Percentiles rank a stretch among this genome's conserved stretches.
These are phyloP conservation scores for Megaceryle alcyon DNA, from an alignment of 2,797 vertebrate genomes.

Conservation along the genomic window DNA sequence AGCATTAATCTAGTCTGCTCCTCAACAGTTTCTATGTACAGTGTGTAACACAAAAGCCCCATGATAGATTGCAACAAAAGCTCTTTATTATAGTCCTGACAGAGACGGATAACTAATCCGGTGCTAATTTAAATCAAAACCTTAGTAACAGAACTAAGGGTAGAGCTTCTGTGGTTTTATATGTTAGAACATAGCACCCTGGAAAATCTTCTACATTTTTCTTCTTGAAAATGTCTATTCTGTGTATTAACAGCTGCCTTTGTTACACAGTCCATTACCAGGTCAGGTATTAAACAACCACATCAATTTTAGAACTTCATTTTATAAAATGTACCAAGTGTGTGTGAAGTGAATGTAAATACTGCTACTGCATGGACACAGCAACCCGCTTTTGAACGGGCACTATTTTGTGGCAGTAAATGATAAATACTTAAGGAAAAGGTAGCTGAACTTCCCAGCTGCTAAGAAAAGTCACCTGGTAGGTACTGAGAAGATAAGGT, in stretches of 20 bases:
- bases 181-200: background rate
- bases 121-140: conserved; percentile 45
- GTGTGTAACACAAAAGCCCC: conserved; percentile 47
- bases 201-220: background rate
- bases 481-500: background rate
- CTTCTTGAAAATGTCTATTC: background rate
- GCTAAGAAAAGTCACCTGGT: background rate
- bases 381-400: background rate
- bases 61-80: conserved; percentile 63
- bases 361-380: fast-evolving
- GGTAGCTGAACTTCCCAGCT: background rate
- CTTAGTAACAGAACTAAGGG: conserved; percentile 9
- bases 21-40: conserved; percentile 19
- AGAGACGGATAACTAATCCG: conserved; percentile 47
- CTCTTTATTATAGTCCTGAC: conserved; percentile 60
- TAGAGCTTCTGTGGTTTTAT: background rate
- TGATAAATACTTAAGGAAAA: background rate
- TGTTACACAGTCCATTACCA: background rate
- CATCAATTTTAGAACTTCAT: background rate
- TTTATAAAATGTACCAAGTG: background rate
- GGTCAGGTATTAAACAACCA: background rate
- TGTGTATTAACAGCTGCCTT: background rate
- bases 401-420: background rate
- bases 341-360: background rate
- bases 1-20: conserved; percentile 42